Evolutionary conservation across 2,113 vertebrate species (phyloP), one percentile per base, ranked within the genome.

Genomic region (Coracopsis vasa): DNA sequence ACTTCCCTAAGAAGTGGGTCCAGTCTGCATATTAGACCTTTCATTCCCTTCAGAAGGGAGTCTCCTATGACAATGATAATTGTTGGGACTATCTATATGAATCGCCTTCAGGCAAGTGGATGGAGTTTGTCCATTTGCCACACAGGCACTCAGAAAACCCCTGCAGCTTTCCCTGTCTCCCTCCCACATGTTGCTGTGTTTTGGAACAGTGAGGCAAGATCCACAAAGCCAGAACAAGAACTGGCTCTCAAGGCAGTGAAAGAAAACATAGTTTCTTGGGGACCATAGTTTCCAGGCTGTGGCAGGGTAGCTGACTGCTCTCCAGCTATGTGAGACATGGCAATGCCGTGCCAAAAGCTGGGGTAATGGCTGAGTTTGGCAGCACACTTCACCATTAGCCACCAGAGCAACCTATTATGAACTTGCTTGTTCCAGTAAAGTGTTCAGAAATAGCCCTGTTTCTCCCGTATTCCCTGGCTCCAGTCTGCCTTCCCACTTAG

Each of bases 401-500:
- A 82, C 53, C 86, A 94, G 35, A 86, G 62, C 50, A 87, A 74
- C 42, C 54, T 83, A 3, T n/a, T 82, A 80, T 54, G 82, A 50
- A 58, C 65, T 69, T 90, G 44, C 37, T 28, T 84, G 33, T 96
- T 93, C 79, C 90, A 90, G 85, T 92, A 85, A 90, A 93, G 42
- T 24, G 25, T 83, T 93, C 86, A 80, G 50, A 95, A 96, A 93
- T 66, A 90, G 82, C 44, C 19, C 29, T 69, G n/a, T 67, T 92
- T 90, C 64, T 92, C 58, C 31, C 10, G 13, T 29, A 54, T 27
- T 42, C 65, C 58, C 42, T 95, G 92, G 70, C 71, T 94, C 80
- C 45, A 83, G 33, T 47, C 44, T 0, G 5, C 51, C 35, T 83
- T 84, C 17, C 69, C 1, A 0, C 47, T 64, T 50, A 69, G 61